Conservation (phyloP, 2,797 vertebrate species). For the Lacerta bilineata region DNA sequence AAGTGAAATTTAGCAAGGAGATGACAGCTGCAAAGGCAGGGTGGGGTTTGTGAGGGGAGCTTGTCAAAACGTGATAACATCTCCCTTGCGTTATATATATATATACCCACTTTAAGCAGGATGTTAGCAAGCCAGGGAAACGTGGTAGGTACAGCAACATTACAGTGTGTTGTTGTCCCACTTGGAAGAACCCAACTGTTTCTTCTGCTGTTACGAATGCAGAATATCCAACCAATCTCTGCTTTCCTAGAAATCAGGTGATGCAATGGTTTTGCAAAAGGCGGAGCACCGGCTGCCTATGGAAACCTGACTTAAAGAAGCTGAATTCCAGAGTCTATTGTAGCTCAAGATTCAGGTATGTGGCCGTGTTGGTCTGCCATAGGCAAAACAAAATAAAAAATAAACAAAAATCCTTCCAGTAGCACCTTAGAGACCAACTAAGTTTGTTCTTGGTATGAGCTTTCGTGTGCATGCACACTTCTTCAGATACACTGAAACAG, state of each 20-base stretch:
- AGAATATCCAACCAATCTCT: not conserved
- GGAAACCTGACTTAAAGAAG: not conserved
- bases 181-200: not conserved
- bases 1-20: constrained; percentile 60
- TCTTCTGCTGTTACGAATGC: not conserved
- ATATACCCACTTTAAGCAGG: constrained; percentile 10
- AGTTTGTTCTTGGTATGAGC: too few species aligned
- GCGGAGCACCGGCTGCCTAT: not conserved
- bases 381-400: too few species aligned
- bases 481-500: too few species aligned
- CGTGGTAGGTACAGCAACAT: not conserved
- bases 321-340: not conserved
- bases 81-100: constrained; percentile 19
- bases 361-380: too few species aligned
- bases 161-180: not conserved
- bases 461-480: too few species aligned
- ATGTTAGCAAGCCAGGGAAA: constrained; percentile 15
- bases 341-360: too few species aligned
- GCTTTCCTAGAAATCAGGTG: not conserved
- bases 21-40: constrained; percentile 48
- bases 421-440: too few species aligned
- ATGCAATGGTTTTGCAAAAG: not conserved
- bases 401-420: too few species aligned
- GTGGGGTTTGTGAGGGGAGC: not conserved
- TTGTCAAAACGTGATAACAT: constrained; percentile 50